Evolutionary conservation across 2,113 vertebrate genomes (phyloP).

Genomic region (Malaclemys terrapin): DNA sequence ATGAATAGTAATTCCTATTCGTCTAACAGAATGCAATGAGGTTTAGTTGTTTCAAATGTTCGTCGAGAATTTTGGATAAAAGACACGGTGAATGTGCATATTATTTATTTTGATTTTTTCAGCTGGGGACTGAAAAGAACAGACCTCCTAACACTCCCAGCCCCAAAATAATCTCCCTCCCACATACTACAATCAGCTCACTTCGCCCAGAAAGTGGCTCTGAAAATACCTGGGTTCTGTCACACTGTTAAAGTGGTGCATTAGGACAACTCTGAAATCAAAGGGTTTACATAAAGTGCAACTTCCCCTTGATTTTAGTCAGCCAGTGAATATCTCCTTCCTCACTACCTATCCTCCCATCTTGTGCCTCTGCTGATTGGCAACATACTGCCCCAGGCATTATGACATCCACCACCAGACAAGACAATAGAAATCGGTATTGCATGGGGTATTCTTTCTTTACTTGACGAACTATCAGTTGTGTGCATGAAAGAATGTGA

Average conservation of each 20-base stretch:
- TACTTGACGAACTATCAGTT: conserved; percentile 52
- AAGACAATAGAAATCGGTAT: conserved; percentile 33
- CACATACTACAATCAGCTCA: neutral
- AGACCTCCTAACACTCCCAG: neutral
- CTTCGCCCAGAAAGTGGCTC: neutral
- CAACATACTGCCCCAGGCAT: neutral
- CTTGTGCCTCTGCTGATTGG: neutral
- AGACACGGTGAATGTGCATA: neutral
- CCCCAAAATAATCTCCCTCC: neutral
- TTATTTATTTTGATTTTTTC: neutral
- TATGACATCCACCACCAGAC: neutral
- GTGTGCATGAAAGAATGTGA: conserved; percentile 25
- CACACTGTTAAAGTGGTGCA: neutral
- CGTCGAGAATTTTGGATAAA: neutral
- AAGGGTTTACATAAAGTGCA: neutral
- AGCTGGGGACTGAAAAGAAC: neutral
- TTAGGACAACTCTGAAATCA: neutral
- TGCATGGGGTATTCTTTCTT: conserved; percentile 13
- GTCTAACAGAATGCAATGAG: neutral
- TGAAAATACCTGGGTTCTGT: neutral
- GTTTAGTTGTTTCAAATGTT: neutral
- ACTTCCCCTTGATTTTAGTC: neutral
- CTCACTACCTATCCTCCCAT: neutral
- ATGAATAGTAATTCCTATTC: neutral
- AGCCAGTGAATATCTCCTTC: neutral